Conservation (phyloP, 1,140 invertebrate genomes). For the Colletes latitarsis region DNA sequence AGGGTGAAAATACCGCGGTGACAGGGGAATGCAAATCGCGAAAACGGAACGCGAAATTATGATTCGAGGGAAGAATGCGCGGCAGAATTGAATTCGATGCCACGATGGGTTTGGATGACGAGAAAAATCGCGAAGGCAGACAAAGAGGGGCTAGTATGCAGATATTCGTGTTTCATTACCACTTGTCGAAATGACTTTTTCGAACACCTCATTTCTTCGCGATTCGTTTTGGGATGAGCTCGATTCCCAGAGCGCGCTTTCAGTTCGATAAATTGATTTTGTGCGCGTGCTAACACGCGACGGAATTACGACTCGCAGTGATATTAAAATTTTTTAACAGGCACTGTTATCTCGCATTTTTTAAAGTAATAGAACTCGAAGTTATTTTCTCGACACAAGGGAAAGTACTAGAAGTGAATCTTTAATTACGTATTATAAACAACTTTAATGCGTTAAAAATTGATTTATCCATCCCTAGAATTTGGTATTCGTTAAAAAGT, state of each 20-base stretch:
- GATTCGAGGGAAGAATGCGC: constrained; percentile 32
- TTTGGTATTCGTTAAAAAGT: too few species aligned
- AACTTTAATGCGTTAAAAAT: too few species aligned
- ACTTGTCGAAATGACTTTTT: constrained; percentile 1
- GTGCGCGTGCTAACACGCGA: neutral
- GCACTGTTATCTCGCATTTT: too few species aligned
- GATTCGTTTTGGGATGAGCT: constrained; percentile 26
- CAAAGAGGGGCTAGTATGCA: too few species aligned
- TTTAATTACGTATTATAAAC: too few species aligned
- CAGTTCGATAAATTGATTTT: constrained; percentile 41
- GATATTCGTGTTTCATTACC: constrained; percentile 27
- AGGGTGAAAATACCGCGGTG: neutral
- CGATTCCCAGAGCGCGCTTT: constrained; percentile 4
- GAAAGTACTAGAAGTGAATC: too few species aligned
- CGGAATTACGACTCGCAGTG: neutral
- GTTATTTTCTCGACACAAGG: too few species aligned
- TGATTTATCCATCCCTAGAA: too few species aligned
- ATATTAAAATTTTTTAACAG: constrained; percentile 45
- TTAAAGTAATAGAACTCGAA: too few species aligned
- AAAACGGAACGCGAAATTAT: constrained; percentile 25
- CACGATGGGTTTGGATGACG: neutral
- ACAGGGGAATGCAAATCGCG: constrained; percentile 30
- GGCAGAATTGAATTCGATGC: constrained; percentile 22
- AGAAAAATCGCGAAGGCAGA: neutral
- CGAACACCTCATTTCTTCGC: constrained; percentile 29